phyloP scores from a whole-genome alignment of 2,797 vertebrate species.

The Tangara arthus region DNA sequence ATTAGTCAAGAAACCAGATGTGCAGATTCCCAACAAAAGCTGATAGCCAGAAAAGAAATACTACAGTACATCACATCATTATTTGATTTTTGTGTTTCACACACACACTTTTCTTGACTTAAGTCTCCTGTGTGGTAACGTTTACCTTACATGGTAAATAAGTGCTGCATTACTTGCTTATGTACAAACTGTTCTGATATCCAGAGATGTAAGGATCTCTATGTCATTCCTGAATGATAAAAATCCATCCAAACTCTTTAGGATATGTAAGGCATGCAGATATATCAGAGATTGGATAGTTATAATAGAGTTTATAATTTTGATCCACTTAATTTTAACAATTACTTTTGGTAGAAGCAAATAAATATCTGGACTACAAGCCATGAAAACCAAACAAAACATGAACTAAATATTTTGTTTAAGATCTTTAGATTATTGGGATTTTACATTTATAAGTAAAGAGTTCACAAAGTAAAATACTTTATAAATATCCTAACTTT shows the following conservation, averaged over 20 bases:
- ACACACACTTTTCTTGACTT: background rate
- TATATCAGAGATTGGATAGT: background rate
- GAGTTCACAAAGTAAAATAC: background rate
- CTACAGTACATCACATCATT: rapidly evolving
- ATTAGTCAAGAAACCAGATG: background rate
- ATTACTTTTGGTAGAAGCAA: background rate
- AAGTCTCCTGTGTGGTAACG: background rate
- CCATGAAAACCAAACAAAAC: background rate
- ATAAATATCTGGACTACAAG: background rate
- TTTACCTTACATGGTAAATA: background rate
- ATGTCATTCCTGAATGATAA: background rate
- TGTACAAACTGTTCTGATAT: background rate
- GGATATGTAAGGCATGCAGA: background rate
- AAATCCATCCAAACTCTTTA: background rate
- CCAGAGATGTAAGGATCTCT: background rate
- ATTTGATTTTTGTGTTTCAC: background rate
- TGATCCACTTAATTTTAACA: background rate
- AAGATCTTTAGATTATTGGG: background rate
- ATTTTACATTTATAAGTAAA: background rate
- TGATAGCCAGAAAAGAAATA: background rate
- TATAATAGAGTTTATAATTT: background rate
- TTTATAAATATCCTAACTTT: background rate
- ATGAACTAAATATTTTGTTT: background rate
- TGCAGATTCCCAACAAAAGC: background rate
- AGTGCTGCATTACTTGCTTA: background rate